Evolutionary conservation across 2,797 vertebrate genomes (phyloP), one percentile per base, ranked within the genome.

Genomic region (Crocodylus rhombifer): DNA sequence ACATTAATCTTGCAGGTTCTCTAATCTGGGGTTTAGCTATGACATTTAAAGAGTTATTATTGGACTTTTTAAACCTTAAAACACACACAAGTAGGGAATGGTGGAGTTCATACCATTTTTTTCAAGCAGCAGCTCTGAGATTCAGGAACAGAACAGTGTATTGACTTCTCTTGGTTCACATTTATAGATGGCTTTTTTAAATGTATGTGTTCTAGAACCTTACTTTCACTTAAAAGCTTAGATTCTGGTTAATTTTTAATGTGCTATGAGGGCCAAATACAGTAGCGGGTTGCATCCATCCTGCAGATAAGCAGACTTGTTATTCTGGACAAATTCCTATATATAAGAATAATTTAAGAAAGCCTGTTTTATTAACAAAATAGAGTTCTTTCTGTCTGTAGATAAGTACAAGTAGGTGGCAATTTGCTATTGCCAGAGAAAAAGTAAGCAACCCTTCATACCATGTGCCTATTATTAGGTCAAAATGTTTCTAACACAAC

Each of bases 381-480:
- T 84, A 87, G 85, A 84, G 86, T 84, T 95, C 82, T 71, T 4
- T 8, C 84, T 77, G 51, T 62, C 89, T 94, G 93, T 94, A 89
- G 14, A 33, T 90, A 92, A 95, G 80, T 64, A 88, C 78, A 95
- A 93, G 87, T 91, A 95, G 42, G 42, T 42, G 42, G 42, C 42
- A 95, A 92, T 90, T 80, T 21, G 80, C 65, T 93, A 89, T 87
- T 94, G 65, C 85, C 86, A 14, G 75, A 95, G 51, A 42, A 77
- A 94, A 96, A 88, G 86, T 69, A 65, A 95, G 62, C 91, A 81
- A 84, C 65, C 51, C 80, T 95, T 62, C 95, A 67, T 94, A 74
- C 87, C 81, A 83, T 36, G 92, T 91, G 79, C 42, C 88, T 95
- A 82, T 91, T 85, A 93, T 90, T 88, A 93, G 82, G 87, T 90